phyloP scores from a whole-genome alignment of 2,888 invertebrate species.

The Pantelozetes paolii region DNA sequence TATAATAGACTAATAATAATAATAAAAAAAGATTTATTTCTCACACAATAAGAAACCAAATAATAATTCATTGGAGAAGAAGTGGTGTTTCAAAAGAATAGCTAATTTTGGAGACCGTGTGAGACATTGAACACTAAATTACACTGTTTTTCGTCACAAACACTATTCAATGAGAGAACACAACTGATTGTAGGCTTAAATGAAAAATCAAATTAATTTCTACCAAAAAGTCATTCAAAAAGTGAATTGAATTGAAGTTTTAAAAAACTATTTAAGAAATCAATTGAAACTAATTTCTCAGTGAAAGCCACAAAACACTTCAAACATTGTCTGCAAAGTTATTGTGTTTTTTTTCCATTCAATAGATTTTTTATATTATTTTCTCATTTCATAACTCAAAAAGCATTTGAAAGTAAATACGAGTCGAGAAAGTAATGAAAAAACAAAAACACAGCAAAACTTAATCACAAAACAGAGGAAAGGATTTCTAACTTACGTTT shows the following conservation, averaged over 20 bases:
- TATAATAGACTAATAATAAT: background rate
- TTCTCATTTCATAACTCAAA: too few species aligned
- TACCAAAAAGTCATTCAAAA: background rate
- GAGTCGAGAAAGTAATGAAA: too few species aligned
- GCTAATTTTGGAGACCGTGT: background rate
- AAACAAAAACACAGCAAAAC: too few species aligned
- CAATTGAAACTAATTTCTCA: background rate
- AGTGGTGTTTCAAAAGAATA: too few species aligned
- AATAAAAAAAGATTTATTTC: background rate
- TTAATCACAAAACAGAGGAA: too few species aligned
- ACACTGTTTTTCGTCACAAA: background rate
- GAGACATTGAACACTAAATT: slow-evolving; percentile 19
- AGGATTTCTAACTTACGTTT: slow-evolving; percentile 41
- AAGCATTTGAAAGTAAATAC: too few species aligned
- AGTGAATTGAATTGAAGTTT: too few species aligned
- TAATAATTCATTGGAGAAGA: background rate
- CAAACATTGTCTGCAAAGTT: background rate
- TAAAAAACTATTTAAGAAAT: background rate
- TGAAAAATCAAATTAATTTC: slow-evolving; percentile 17
- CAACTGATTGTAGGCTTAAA: background rate
- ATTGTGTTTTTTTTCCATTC: background rate
- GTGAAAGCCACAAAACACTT: background rate
- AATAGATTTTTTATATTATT: too few species aligned
- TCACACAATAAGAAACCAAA: slow-evolving; percentile 5
- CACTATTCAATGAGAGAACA: too few species aligned